These are phyloP conservation scores for Siphamia tubifer DNA, from an alignment of 2,113 vertebrate species.

Conservation along the genomic window DNA sequence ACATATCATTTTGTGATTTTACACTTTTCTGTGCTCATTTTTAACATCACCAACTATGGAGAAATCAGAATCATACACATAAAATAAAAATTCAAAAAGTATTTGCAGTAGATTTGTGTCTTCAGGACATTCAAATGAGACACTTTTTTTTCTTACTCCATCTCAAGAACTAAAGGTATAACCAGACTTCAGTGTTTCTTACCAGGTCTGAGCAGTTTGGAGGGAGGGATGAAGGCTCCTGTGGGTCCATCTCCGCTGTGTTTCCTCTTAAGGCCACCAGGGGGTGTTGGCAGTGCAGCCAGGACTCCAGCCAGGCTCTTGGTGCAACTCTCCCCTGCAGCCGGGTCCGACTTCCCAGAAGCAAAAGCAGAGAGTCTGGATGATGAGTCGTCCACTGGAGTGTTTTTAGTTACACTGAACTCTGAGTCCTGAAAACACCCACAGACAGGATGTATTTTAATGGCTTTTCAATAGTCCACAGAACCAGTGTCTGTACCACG, in stretches of 20 bases:
- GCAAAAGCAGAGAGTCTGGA: conserved; percentile 60
- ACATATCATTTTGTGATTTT: too few relatives aligned
- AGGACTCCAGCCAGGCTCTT: conserved; percentile 80
- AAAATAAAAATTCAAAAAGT: too few relatives aligned
- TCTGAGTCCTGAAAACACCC: conserved; percentile 72
- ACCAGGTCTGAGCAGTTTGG: conserved; percentile 86
- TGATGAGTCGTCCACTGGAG: conserved; percentile 68
- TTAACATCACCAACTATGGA: too few relatives aligned
- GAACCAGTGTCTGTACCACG: too few relatives aligned
- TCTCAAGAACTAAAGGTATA: too few relatives aligned
- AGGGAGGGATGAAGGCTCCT: conserved; percentile 60
- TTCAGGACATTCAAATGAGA: too few relatives aligned
- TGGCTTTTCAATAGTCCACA: too few relatives aligned
- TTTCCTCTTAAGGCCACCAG: conserved; percentile 85
- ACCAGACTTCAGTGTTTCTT: not conserved
- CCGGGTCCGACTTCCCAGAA: conserved; percentile 51
- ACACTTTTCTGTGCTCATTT: too few relatives aligned
- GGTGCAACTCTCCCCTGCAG: conserved; percentile 70
- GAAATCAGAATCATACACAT: too few relatives aligned
- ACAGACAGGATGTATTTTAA: too few relatives aligned
- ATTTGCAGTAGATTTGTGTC: too few relatives aligned
- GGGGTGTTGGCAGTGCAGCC: conserved; percentile 73
- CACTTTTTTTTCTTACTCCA: too few relatives aligned
- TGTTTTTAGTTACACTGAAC: conserved; percentile 77
- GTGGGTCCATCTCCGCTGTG: conserved; percentile 66